phyloP scores from a whole-genome alignment of 2,113 vertebrate genomes.

The Chascanopsetta lugubris region DNA sequence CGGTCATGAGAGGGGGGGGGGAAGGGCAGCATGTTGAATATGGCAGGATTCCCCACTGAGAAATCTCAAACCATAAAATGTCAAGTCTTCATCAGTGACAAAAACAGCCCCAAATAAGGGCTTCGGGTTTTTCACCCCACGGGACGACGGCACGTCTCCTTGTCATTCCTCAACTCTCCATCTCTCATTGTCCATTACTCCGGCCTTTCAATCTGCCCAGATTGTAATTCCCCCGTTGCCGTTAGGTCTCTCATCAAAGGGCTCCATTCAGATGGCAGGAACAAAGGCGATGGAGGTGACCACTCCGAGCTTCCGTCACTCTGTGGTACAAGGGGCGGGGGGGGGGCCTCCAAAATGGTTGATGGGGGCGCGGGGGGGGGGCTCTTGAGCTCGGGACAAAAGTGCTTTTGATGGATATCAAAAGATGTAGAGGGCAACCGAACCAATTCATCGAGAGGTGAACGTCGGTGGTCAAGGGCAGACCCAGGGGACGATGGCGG shows the following conservation, averaged over 20 bases:
- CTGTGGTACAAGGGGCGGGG: conserved; percentile 57
- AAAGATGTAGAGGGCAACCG: conserved; percentile 43
- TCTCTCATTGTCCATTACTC: conserved; percentile 13
- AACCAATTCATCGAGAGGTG: conserved; percentile 56
- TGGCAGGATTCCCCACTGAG: conserved; percentile 8
- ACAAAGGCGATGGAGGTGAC: conserved; percentile 82
- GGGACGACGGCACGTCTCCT: conserved; percentile 19
- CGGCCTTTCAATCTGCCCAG: conserved; percentile 42
- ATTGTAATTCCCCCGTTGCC: conserved; percentile 57
- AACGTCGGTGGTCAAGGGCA: conserved; percentile 32
- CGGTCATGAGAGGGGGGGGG: conserved; percentile 7
- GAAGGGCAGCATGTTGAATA: neutral
- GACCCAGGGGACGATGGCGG: neutral
- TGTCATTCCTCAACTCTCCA: conserved; percentile 27
- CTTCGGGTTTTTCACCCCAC: conserved; percentile 28
- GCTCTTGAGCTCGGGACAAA: conserved; percentile 64
- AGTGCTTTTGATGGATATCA: conserved; percentile 63
- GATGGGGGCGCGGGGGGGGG: conserved; percentile 54
- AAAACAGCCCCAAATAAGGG: conserved; percentile 5
- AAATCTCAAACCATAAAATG: conserved; percentile 26
- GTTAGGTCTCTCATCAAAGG: conserved; percentile 75
- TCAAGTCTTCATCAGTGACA: conserved; percentile 21
- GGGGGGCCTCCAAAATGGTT: conserved; percentile 52
- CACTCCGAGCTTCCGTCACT: conserved; percentile 64
- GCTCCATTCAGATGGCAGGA: conserved; percentile 71